Evolutionary conservation across 2,113 vertebrate genomes (phyloP).

Genomic region (Sinocyclocheilus anshuiensis): DNA sequence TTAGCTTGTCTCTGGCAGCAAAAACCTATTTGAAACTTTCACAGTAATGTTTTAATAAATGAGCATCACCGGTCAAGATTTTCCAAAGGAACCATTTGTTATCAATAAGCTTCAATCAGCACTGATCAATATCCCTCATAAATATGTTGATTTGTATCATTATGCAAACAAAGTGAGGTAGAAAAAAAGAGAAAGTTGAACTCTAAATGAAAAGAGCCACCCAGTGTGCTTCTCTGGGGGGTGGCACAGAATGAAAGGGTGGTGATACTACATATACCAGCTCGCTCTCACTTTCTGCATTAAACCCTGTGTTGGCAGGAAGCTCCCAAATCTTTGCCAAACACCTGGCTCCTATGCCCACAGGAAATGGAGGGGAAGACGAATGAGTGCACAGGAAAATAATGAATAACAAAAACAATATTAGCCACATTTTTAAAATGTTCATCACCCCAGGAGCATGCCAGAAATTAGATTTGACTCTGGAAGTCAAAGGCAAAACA

Average conservation of each 20-base stretch:
- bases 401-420: conserved; percentile 64
- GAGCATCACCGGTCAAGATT: not conserved
- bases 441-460: conserved; percentile 41
- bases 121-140: not conserved
- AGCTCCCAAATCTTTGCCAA: conserved; percentile 67
- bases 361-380: conserved; percentile 66
- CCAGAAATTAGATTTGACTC: conserved; percentile 51
- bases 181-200: conserved; percentile 61
- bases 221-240: conserved; percentile 53
- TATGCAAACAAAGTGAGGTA: conserved; percentile 17
- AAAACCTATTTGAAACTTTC: not conserved
- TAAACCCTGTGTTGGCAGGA: conserved; percentile 68
- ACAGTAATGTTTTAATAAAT: not conserved
- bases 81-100: not conserved
- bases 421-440: conserved; percentile 40
- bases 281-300: conserved; percentile 60
- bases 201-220: conserved; percentile 61
- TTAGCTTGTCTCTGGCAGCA: conserved; percentile 2
- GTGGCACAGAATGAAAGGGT: conserved; percentile 66
- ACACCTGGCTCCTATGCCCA: conserved; percentile 70
- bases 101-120: not conserved
- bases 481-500: conserved; percentile 42
- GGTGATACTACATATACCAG: conserved; percentile 44
- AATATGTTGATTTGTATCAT: conserved; percentile 46
- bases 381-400: conserved; percentile 56